Evolutionary conservation across 1,140 invertebrate genomes (phyloP), one percentile per base, ranked within the genome.

Genomic region (Bombus vancouverensis): DNA sequence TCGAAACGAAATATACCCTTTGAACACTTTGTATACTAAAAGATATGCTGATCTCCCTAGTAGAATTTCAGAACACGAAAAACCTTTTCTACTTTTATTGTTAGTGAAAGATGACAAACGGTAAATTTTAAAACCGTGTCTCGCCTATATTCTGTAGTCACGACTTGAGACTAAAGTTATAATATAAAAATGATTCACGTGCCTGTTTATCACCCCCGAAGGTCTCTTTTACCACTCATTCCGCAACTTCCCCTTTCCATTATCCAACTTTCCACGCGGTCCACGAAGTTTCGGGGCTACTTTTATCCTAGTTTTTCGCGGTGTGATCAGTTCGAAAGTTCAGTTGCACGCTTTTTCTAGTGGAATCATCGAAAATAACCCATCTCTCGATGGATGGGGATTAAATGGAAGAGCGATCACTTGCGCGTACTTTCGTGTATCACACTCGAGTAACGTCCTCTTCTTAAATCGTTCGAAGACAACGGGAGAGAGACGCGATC

Each of bases 291-390:
- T 37, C 65, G 28, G 15, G 39, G 47, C 28, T 34, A 47, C 28
- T 71, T 39, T 28, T 28, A 18, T 13, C 28, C n/a, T 59, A 77
- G 82, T 83, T 32, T 74, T 72, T 34, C 1, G 6, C 47, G 47
- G 68, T 87, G 74, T 73, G 73, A 82, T 88, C 74, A 68, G 83
- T 80, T 72, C 66, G 57, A 44, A 68, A 47, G 66, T 75, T 87
- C 42, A 75, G 22, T 34, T 34, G 53, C 42, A 4, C 76, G 68
- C 13, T n/a, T 66, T 39, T 44, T 44, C 59, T 28, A 53, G 47
- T 6, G 68, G 9, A 59, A 44, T 53, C 62, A 32, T 57, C 77
- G 68, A 75, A 79, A 79, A 65, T 87, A 83, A 39, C 32, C 74
- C 15, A 18, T 32, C 62, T 79, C 62, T 47, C n/a, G 37, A 6